Conservation (phyloP, 1,140 invertebrate species). For the Anastrepha ludens region DNA sequence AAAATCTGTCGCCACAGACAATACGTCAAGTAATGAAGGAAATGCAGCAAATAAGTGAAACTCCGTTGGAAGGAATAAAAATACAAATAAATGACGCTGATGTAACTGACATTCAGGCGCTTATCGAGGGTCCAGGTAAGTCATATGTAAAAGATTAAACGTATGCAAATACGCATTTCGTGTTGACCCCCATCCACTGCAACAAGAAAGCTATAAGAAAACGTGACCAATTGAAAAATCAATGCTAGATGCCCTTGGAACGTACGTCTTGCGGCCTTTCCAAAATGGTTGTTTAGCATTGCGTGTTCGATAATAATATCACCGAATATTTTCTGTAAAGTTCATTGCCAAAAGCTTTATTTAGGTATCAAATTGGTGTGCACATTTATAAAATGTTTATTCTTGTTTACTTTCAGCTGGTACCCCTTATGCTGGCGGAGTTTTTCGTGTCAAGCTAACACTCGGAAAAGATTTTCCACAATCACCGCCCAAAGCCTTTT, state of each 20-base stretch:
- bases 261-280: not conserved
- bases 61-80: slow-evolving; percentile 92
- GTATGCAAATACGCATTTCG: not conserved
- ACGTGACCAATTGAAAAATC: slow-evolving; percentile 18
- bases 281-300: not conserved
- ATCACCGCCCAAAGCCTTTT: slow-evolving; percentile 95
- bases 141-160: slow-evolving; percentile 39
- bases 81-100: slow-evolving; percentile 92
- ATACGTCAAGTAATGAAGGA: slow-evolving; percentile 90
- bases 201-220: not conserved
- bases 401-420: slow-evolving; percentile 77
- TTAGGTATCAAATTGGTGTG: too few species aligned
- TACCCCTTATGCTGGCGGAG: slow-evolving; percentile 89
- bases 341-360: too few species aligned
- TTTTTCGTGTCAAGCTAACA: slow-evolving; percentile 92
- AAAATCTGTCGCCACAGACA: slow-evolving; percentile 95
- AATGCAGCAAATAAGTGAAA: slow-evolving; percentile 83
- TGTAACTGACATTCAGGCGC: slow-evolving; percentile 93
- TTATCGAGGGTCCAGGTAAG: slow-evolving; percentile 90
- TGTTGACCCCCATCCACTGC: not conserved
- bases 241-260: not conserved
- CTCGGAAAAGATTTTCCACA: slow-evolving; percentile 95
- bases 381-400: not conserved
- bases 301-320: too few species aligned
- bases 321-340: too few species aligned